phyloP scores from a whole-genome alignment of 2,888 invertebrate species.

The Bellardia pandia region DNA sequence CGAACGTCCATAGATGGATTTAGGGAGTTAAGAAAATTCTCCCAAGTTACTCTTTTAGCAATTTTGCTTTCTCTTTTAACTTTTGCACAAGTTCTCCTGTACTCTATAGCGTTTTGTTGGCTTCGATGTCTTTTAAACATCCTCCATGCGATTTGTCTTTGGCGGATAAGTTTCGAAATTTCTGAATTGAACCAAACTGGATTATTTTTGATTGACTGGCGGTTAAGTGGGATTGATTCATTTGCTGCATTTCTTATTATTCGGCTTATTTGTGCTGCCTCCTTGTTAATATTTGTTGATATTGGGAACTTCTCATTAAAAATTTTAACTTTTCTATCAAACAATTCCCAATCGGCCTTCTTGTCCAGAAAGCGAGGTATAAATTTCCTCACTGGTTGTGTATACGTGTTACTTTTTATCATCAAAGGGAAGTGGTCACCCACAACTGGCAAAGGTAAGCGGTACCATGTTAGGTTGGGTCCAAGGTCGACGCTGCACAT shows the following conservation, averaged over 20 bases:
- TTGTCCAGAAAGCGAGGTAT: too few relatives aligned
- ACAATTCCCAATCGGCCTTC: too few relatives aligned
- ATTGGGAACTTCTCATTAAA: too few relatives aligned
- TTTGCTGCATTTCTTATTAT: not conserved
- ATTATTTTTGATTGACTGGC: not conserved
- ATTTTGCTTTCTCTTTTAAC: slow-evolving; percentile 40
- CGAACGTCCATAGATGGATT: slow-evolving; percentile 55
- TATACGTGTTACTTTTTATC: too few relatives aligned
- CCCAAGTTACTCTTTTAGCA: slow-evolving; percentile 47
- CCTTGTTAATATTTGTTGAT: too few relatives aligned
- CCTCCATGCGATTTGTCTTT: slow-evolving; percentile 13
- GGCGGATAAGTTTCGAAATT: slow-evolving; percentile 13
- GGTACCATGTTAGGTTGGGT: too few relatives aligned
- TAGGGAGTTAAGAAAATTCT: slow-evolving; percentile 29
- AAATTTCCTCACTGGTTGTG: too few relatives aligned
- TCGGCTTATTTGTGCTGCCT: not conserved
- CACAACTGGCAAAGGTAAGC: too few relatives aligned
- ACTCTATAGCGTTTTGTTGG: not conserved
- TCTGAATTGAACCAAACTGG: slow-evolving; percentile 15
- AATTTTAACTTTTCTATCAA: too few relatives aligned
- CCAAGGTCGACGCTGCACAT: too few relatives aligned
- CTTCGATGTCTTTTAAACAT: slow-evolving; percentile 11
- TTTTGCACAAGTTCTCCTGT: slow-evolving; percentile 1
- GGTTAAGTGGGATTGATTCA: not conserved
- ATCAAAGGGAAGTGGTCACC: too few relatives aligned